Base-by-base conservation (phyloP, 2,797 vertebrate species). In the Labroides dimidiatus region DNA sequence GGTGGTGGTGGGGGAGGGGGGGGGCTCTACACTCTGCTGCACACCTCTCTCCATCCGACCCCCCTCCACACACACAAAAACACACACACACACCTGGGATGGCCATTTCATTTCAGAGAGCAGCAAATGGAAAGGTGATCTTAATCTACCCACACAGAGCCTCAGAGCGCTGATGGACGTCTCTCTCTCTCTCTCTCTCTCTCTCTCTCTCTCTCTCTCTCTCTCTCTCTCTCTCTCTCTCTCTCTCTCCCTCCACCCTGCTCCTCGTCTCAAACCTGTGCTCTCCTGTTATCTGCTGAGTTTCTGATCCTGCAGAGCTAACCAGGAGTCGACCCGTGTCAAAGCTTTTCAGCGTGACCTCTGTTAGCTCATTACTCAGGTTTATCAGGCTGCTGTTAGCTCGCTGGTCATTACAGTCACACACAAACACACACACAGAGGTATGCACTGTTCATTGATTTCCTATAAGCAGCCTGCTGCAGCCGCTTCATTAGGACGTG, bases 121-220 rank as follows among this genome's bases (percentile, higher is more conserved):
- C 81, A 84, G 91, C 89, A 92, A 93, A 94, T 92, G 91, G 91
- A 94, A 95, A 93, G 91, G 89, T 90, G 89, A 93, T 93, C 91
- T 92, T 93, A 93, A 92, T 94, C 91, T 93, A 74, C 84, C 84
- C 89, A 89, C 91, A 89, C 87, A 60, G 84, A 69, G 82, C 72
- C 82, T 84, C 80, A 72, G 55, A 66, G 51, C 8, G 67, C 86
- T 87, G 92, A 92, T 84, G 85, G 90, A 91, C 88, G 84, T 82
- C 66, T 44, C 67, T 24, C 85, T 75, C 30, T 33, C 30, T 33
- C 30, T 33, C 30, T 33, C 4, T 4, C 4, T 33, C 30, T n/a
- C n/a, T n/a, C n/a, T n/a, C n/a, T n/a, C n/a, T n/a, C n/a, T n/a
- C n/a, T n/a, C 27, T 27, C 27, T 27, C 27, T 27, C 27, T 27